Base-by-base conservation (phyloP, 2,113 vertebrate genomes). In the Rhinogobius similis region DNA sequence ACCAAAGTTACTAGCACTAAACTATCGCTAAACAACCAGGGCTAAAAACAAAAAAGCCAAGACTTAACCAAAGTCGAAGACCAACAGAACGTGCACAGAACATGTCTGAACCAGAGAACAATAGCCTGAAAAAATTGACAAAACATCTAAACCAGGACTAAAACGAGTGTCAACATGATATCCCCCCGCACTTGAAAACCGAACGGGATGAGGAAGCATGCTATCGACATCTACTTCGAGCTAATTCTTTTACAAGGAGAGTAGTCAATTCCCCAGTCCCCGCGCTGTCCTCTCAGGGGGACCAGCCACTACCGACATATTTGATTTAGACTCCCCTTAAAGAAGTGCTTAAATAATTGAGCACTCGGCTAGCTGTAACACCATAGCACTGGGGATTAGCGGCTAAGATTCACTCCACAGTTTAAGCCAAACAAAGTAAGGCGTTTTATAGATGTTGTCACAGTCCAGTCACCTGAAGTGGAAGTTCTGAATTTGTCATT, bases 221-320 rank as follows among this genome's bases (percentile, higher is more conserved):
- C 52, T 86, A 91, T 92, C 84, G 87, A 92, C 75, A 84, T 78
- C 79, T 73, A 76, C 79, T 20, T 75, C 82, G 79, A 73, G 81
- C 80, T 89, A 87, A 89, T 86, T 79, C 81, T 89, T 84, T 87
- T 88, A 90, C 86, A 84, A 86, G 85, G 79, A 77, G 81, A 87
- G 74, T 84, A 76, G 81, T 82, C 87, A 76, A 86, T 88, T 88
- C 83, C 87, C 85, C 68, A n/a, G 72, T 79, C 77, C 65, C 41
- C 72, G 0, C 9, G 50, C 50, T 3, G 53, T 61, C 76, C 70
- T 81, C 87, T 89, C 88, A 7, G 3, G 85, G 80, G 90, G 68
- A 75, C 5, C 23, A 16, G 70, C 56, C 71, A 82, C 78, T 83
- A 76, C 77, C 77, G 88, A 84, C 82, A 86, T 82, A 87, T 90